Evolutionary conservation across 1,140 invertebrate species (phyloP).

Genomic region (Drosophila hydei): DNA sequence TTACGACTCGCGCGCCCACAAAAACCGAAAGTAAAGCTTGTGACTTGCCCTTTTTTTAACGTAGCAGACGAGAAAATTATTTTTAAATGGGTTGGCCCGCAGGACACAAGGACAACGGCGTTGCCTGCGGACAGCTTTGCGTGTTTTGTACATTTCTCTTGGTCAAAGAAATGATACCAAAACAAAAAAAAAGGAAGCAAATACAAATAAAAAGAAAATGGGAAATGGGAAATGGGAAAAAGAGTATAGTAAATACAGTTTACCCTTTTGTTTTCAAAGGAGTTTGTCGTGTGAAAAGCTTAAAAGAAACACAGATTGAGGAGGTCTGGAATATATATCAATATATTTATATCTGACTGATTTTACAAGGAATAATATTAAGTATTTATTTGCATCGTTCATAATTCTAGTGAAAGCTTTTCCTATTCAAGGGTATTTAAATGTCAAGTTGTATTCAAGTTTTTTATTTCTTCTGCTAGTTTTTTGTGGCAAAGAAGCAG

Average conservation of each 20-base stretch:
- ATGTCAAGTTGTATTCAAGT: slow-evolving; percentile 31
- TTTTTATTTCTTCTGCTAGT: slow-evolving; percentile 59
- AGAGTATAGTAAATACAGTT: slow-evolving; percentile 64
- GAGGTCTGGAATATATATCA: background rate
- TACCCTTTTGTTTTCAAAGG: slow-evolving; percentile 69
- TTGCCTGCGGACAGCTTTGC: slow-evolving; percentile 55
- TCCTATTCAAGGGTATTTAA: slow-evolving; percentile 18
- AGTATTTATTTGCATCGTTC: background rate
- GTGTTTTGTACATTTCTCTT: slow-evolving; percentile 64
- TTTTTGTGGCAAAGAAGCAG: slow-evolving; percentile 58
- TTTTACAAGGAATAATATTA: no score
- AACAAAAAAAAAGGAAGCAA: slow-evolving; percentile 7
- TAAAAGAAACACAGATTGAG: slow-evolving; percentile 56
- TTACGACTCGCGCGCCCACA: slow-evolving; percentile 64
- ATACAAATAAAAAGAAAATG: slow-evolving; percentile 2
- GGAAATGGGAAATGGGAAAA: background rate
- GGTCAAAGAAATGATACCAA: slow-evolving; percentile 43
- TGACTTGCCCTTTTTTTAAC: slow-evolving; percentile 39
- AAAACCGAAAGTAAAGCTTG: slow-evolving; percentile 39
- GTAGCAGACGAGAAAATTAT: slow-evolving; percentile 23
- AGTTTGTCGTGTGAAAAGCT: slow-evolving; percentile 29
- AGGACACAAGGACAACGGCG: slow-evolving; percentile 30
- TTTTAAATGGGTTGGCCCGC: slow-evolving; percentile 22
- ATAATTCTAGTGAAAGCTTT: background rate
- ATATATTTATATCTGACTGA: no score